These are phyloP conservation scores for Novumbra hubbsi DNA, from an alignment of 2,797 vertebrate species.

Conservation along the genomic window DNA sequence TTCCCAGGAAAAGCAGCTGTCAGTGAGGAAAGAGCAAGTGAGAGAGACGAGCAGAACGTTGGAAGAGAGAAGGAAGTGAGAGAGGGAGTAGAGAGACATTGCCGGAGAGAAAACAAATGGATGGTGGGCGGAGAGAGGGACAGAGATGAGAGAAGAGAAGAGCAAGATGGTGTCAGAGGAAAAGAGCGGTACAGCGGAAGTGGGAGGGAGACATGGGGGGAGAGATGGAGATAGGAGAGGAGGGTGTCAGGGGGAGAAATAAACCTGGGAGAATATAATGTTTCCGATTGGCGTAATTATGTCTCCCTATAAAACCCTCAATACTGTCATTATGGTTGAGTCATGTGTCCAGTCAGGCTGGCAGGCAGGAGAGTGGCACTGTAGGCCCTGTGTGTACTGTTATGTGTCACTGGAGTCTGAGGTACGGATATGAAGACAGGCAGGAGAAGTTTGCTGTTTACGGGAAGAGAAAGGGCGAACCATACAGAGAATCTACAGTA, in stretches of 20 bases:
- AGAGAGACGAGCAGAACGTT: neutral
- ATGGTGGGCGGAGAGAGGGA: conserved; percentile 12
- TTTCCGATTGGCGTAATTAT: conserved; percentile 71
- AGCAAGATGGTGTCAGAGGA: conserved; percentile 20
- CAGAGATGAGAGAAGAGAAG: conserved; percentile 26
- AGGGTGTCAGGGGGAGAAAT: conserved; percentile 57
- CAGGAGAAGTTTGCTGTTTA: conserved; percentile 56
- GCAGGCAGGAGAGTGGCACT: conserved; percentile 23
- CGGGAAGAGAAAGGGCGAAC: conserved; percentile 52
- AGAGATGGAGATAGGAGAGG: neutral
- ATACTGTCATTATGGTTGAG: conserved; percentile 76
- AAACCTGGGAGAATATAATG: conserved; percentile 67
- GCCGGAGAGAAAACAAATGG: conserved; percentile 20
- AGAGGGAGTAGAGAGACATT: conserved; percentile 3
- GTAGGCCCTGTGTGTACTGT: conserved; percentile 65
- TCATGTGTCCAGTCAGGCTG: conserved; percentile 62
- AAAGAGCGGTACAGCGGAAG: neutral
- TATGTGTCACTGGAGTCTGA: conserved; percentile 67
- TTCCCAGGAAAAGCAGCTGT: conserved; percentile 78
- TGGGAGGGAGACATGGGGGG: neutral
- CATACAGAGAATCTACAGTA: conserved; percentile 48
- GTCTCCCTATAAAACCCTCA: conserved; percentile 69
- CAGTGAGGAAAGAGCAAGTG: conserved; percentile 34
- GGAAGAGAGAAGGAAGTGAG: neutral
- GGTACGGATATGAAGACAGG: conserved; percentile 41